Base-by-base conservation (phyloP, 2,888 invertebrate genomes). In the Diachrysia chrysitis region DNA sequence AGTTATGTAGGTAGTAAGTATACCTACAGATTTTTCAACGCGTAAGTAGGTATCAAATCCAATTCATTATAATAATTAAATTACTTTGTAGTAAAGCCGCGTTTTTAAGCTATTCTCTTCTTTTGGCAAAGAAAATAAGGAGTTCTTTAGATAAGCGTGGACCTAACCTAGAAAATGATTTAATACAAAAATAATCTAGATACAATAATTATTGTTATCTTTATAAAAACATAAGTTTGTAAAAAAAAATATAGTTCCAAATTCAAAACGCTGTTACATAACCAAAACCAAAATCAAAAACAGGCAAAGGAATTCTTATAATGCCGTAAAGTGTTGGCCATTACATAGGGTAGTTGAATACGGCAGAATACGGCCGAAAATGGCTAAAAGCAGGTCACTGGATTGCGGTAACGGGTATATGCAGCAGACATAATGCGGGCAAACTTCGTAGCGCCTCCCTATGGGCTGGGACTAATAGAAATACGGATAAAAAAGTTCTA, bases 401-500 rank as follows among this genome's bases (percentile, higher is more conserved):
- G 62, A 64, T 65, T 79, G 81, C 81, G 83, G 79, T 17, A 69
- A 21, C 53, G 35, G 37, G 2, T 56, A 55, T 67, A 80, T 79
- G 83, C 79, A 79, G 83, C 48, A 37, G 69, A 67, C 79, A 79
- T 79, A 79, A 82, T 79, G 79, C 79, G 83, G 79, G 46, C 63
- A 76, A 64, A 48, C 12, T 46, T 46, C 48, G 42, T 59, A 23
- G 19, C 14, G 16, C 53, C 53, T 58, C 51, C 64, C 70, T 46
- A 51, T 58, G 32, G 48, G 55, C n/a, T 16, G 25, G 46, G 51
- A 32, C 12, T n/a, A 19, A 3, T 16, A 56, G 14, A 37, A 25
- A 29, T 10, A 63, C 23, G 61, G 55, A 66, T 58, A 16, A 75
- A 48, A 54, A n/a, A 19, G 10, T 46, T 25, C 6, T 19, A 16